phyloP scores from a whole-genome alignment of 2,888 invertebrate genomes.

The Dichetophora obliterata region DNA sequence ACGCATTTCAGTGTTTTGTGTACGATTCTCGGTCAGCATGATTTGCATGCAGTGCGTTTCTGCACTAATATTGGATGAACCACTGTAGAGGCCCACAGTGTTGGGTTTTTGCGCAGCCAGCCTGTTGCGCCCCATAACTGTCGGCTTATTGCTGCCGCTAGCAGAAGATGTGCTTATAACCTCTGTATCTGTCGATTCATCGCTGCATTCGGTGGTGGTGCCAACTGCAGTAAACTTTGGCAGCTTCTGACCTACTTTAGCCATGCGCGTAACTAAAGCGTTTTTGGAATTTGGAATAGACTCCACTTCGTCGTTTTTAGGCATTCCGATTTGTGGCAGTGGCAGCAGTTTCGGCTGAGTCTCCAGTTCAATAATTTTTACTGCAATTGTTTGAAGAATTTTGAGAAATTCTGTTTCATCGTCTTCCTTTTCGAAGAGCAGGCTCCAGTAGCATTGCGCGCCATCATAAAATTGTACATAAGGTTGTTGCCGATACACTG shows the following conservation, averaged over 20 bases:
- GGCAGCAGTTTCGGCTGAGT: neutral
- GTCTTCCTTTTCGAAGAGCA: conserved; percentile 68
- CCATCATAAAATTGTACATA: conserved; percentile 71
- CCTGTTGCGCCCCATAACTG: conserved; percentile 45
- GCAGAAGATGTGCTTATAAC: conserved; percentile 46
- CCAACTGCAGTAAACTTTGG: conserved; percentile 60
- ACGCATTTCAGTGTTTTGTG: conserved; percentile 77
- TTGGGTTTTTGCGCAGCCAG: conserved; percentile 53
- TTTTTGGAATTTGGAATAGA: conserved; percentile 34
- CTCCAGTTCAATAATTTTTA: conserved; percentile 40
- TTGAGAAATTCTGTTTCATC: conserved; percentile 49
- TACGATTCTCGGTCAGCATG: conserved; percentile 74
- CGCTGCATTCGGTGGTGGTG: conserved; percentile 60
- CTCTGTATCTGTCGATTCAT: conserved; percentile 71
- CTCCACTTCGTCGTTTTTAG: neutral
- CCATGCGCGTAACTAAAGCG: conserved; percentile 71
- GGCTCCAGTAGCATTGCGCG: conserved; percentile 72
- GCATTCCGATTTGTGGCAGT: neutral
- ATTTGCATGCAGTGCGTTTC: conserved; percentile 71
- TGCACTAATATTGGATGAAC: conserved; percentile 33
- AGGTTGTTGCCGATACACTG: conserved; percentile 43
- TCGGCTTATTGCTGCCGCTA: conserved; percentile 41
- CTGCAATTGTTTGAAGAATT: conserved; percentile 35
- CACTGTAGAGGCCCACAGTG: conserved; percentile 24
- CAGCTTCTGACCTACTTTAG: conserved; percentile 72